A percentile compares a stretch with the other conserved stretches of the same genome.
Evolutionary conservation across 2,113 vertebrate genomes (phyloP).

Genomic region (Ictalurus punctatus): DNA sequence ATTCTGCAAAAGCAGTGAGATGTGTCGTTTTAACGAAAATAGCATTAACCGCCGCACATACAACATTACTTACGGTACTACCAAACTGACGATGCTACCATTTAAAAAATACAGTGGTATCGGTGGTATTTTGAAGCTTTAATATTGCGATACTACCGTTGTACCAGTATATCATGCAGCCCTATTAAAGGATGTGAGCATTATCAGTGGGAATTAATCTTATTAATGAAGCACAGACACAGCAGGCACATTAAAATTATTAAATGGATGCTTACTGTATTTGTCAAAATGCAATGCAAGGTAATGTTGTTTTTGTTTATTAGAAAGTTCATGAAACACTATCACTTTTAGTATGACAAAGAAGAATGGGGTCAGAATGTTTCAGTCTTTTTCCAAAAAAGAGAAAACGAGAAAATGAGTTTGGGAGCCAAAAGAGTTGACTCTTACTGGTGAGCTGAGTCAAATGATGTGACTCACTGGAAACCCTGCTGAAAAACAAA

Average conservation of each 20-base stretch:
- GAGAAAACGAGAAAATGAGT: background rate
- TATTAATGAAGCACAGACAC: background rate
- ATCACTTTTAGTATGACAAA: background rate
- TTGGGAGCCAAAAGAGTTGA: background rate
- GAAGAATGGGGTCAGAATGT: background rate
- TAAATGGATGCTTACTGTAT: background rate
- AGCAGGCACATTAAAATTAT: background rate
- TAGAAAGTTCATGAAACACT: background rate
- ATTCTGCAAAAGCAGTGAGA: too few species aligned
- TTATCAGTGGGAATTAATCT: too few species aligned
- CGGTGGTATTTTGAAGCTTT: too few species aligned
- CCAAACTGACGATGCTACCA: too few species aligned
- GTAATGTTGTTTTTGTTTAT: background rate
- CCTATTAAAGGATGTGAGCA: too few species aligned
- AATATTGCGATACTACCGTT: too few species aligned
- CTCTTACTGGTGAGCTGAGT: background rate
- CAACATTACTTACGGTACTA: too few species aligned
- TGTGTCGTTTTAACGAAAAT: too few species aligned
- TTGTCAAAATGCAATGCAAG: background rate
- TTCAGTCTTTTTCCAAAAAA: background rate
- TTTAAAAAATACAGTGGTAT: too few species aligned
- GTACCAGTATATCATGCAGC: too few species aligned
- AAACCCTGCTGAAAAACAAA: background rate
- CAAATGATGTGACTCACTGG: background rate
- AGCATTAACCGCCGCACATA: too few species aligned